Base-by-base conservation (phyloP, 2,888 invertebrate genomes). In the Disparrhopalites patrizii region DNA sequence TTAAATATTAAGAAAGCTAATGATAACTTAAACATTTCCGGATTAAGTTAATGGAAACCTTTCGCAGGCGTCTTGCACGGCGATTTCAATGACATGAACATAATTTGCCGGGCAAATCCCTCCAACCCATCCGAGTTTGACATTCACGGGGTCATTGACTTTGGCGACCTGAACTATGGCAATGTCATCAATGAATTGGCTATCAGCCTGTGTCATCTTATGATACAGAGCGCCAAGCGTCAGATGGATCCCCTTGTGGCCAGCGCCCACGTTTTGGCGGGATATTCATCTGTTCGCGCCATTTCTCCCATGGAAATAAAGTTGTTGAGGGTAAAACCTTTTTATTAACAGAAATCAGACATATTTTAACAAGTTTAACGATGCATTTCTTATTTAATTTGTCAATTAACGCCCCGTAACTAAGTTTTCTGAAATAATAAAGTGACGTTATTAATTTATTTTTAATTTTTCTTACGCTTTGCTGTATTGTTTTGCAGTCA, bases 81-180 rank as follows among this genome's bases (percentile, higher is more conserved):
- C 0, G 96, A 96, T 78, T 83, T 91, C 66, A 95, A 95, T 78
- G 93, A 94, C 77, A 90, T 90, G 79, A 96, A 96, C 79, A 84
- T 95, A 4, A 77, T 94, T 4, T 78, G 79, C 0, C 67, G 64
- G 7, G 60, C 66, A 0, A 38, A 47, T 23, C 54, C 76, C 77
- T 15, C 73, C 73, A 81, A 80, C 40, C 77, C 81, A 40, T 78
- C 80, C 0, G 83, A 83, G 30, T 85, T 85, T 80, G 80, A 81
- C 57, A 81, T 93, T 8, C 79, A 81, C 1, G 90, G 87, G 0
- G 81, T 95, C 57, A 84, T 96, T 15, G 95, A 96, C 81, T 93
- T 93, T 77, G 93, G 92, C 0, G 95, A 95, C 79, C 83, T 86
- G 25, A 87, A 88, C 69, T 81, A 82, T 65, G 85, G 87, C 0